Evolutionary conservation across 2,797 vertebrate species (phyloP), one percentile per base, ranked within the genome.

Genomic region (Pempheris klunzingeri): DNA sequence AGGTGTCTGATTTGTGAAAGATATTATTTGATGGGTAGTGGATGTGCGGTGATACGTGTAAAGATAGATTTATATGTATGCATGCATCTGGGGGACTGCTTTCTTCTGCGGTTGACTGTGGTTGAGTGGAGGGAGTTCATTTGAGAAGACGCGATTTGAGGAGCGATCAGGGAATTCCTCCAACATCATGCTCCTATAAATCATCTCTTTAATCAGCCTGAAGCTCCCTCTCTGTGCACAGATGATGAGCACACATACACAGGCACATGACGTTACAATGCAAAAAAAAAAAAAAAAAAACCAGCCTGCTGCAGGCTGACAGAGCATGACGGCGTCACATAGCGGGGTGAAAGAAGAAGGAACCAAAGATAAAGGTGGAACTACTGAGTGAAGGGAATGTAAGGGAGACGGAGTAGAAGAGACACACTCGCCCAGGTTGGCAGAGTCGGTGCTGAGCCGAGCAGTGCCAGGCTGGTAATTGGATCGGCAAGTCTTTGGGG

Each of bases 121-220:
- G 81, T 79, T 86, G 90, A 89, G 85, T 87, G 71, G 80, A 88
- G 72, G 67, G 83, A 89, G 86, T 85, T 92, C 82, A 91, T 94
- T 92, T 90, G 78, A 89, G 88, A 87, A 90, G 91, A 90, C 71
- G 81, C 72, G 80, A 92, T 93, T 89, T 92, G 82, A 94, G 89
- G 87, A 90, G 90, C 71, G 89, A 92, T 92, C 83, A 55, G 93
- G 93, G 94, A 95, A 93, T 93, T 92, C 92, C 91, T 92, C 86
- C 71, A 87, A 88, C 91, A 92, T 89, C 84, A 77, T 82, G 88
- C 86, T 92, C 87, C 84, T 89, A 94, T 95, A 95, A 94, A 95
- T 95, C 94, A 94, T 93, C 82, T 92, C 92, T 93, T 94, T 94
- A 95, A 94, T 95, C 93, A 94, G 93, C 88, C 93, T 88, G 84